Conservation (phyloP, 2,888 invertebrate genomes). For the Metopia argyrocephala region DNA sequence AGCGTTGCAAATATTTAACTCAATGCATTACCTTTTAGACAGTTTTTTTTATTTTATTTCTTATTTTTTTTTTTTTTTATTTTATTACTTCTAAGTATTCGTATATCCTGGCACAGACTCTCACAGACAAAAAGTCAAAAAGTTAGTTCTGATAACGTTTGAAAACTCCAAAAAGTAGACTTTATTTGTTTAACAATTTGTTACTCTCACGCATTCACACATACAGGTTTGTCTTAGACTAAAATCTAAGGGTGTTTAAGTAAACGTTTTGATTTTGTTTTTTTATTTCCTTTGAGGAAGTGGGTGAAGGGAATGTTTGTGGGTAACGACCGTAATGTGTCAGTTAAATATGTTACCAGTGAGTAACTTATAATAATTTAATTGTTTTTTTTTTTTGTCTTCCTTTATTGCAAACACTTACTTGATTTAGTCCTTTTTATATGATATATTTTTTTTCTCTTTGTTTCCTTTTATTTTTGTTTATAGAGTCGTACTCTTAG, state of each 20-base stretch:
- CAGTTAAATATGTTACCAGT: conserved; percentile 61
- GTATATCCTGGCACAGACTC: not conserved
- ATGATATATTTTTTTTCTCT: not conserved
- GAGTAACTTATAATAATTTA: conserved; percentile 63
- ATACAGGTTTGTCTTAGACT: not conserved
- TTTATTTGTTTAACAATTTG: conserved; percentile 56
- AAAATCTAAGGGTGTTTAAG: conserved; percentile 20
- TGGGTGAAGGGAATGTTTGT: conserved; percentile 4
- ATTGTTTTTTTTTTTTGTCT: too few relatives aligned
- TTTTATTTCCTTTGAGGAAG: too few relatives aligned
- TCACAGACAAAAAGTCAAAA: conserved; percentile 40
- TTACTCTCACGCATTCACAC: too few relatives aligned
- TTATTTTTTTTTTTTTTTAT: not conserved
- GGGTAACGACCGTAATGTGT: conserved; percentile 60
- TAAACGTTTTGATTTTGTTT: not conserved
- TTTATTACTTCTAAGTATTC: conserved; percentile 43
- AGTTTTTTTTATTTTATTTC: not conserved
- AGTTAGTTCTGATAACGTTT: conserved; percentile 44
- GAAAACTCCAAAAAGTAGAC: conserved; percentile 29
- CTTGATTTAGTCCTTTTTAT: conserved; percentile 54
- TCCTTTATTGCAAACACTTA: conserved; percentile 51
- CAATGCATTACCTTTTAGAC: too few relatives aligned
- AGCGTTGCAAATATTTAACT: conserved; percentile 59
- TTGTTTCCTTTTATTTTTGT: not conserved
- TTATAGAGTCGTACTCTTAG: conserved; percentile 5